These are phyloP conservation scores for Orthonychiurus folsomi DNA, from an alignment of 2,888 invertebrate genomes.

Conservation along the genomic window DNA sequence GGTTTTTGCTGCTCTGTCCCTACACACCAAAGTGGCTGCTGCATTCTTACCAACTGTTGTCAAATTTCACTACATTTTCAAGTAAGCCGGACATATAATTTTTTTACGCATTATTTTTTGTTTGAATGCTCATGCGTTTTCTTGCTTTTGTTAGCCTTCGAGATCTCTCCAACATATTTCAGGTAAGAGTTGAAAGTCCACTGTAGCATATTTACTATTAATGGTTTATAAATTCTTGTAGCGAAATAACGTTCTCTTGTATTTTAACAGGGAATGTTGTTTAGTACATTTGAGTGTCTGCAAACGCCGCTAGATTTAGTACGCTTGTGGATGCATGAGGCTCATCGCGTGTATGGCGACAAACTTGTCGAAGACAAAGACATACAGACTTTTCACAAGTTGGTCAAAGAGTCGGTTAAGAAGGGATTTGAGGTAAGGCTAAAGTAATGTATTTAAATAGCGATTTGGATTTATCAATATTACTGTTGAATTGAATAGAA, in stretches of 20 bases:
- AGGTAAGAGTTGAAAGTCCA: no score
- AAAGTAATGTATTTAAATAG: no score
- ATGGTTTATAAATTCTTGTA: no score
- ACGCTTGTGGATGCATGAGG: conserved; percentile 87
- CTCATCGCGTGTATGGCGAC: conserved; percentile 86
- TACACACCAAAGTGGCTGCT: conserved; percentile 78
- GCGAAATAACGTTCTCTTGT: no score
- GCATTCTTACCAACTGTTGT: conserved; percentile 89
- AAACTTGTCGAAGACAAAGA: conserved; percentile 87
- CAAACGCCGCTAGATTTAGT: conserved; percentile 71
- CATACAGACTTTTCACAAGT: conserved; percentile 77
- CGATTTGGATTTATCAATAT: no score
- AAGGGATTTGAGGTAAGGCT: conserved; percentile 71
- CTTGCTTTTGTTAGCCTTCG: no score
- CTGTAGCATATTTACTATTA: no score
- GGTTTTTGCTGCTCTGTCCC: conserved; percentile 68
- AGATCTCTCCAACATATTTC: conserved; percentile 90
- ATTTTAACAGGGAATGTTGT: conserved; percentile 67
- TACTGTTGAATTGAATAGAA: conserved; percentile 7
- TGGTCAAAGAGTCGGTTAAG: conserved; percentile 81
- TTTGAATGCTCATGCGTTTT: no score
- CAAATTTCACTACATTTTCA: conserved; percentile 95
- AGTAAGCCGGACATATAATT: no score
- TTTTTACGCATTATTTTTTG: no score
- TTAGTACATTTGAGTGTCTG: conserved; percentile 79